Evolutionary conservation across 2,888 invertebrate genomes (phyloP), one percentile per base, ranked within the genome.

Genomic region (Gymnoscelis rufifasciata): DNA sequence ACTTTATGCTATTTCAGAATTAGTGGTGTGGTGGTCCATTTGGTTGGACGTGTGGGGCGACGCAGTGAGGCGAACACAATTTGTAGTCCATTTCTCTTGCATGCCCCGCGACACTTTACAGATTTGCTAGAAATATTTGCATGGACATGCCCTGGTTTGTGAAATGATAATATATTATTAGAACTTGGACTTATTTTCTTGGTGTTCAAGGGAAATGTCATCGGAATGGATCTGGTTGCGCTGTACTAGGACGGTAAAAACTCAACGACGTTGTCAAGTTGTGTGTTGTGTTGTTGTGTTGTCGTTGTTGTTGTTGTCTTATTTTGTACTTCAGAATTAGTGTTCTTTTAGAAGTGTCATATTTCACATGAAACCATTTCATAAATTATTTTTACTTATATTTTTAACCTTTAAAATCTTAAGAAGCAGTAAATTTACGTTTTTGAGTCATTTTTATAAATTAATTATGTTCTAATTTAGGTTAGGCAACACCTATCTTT

Each of bases 21-120:
- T 58, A 57, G 62, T 59, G 61, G 57, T 55, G 47, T 51, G 38
- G 45, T 48, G 52, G 55, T 39, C 37, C 47, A 46, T 51, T 45
- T 51, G 43, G 52, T 54, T 60, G 57, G 58, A 51, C 56, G 54
- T 52, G 59, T 57, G 51, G 59, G 57, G 64, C 63, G 60, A 64
- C 62, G 68, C 68, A 74, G 69, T 69, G 72, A 68, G 63, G 67
- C 74, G 75, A 66, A 73, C 68, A 77, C 75, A 79, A 81, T 83
- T 83, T 81, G 80, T 82, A 73, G 68, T 72, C 74, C 74, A 77
- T 80, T 82, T 78, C 77, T 79, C 78, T 76, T 66, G 70, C 70
- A 71, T 70, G 68, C 68, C 72, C 62, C 60, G 68, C 66, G 74
- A 79, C 78, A 74, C 68, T 72, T 66, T 71, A 64, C 64, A 68